Conservation (phyloP, 2,888 invertebrate species). For the Diarsia brunnea region DNA sequence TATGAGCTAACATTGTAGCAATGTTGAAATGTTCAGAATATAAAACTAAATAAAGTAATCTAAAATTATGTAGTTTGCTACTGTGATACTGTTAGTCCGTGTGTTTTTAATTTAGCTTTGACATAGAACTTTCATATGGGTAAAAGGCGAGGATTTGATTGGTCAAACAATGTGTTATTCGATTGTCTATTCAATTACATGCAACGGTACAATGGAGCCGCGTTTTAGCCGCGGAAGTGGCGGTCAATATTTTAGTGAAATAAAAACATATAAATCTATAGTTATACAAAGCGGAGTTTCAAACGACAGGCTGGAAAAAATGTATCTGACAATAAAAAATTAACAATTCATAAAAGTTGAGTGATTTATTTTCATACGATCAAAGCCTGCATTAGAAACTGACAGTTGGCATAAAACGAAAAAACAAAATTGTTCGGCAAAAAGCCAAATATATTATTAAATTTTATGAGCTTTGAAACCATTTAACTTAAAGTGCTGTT, state of each 20-base stretch:
- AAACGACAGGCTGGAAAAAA: not conserved
- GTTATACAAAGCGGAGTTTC: not conserved
- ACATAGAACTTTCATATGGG: not conserved
- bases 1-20: slow-evolving; percentile 22
- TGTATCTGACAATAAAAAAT: not conserved
- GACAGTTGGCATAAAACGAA: not conserved
- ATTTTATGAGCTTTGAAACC: not conserved
- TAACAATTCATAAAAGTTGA: not conserved
- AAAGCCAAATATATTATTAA: not conserved
- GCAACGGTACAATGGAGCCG: slow-evolving; percentile 12
- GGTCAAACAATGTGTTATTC: slow-evolving; percentile 42
- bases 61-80: slow-evolving; percentile 4
- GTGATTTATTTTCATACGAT: not conserved
- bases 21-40: not conserved
- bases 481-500: too few relatives aligned
- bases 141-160: slow-evolving; percentile 1
- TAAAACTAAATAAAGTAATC: not conserved
- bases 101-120: slow-evolving; percentile 13
- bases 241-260: not conserved
- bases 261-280: not conserved
- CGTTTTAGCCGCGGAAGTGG: not conserved
- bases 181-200: slow-evolving; percentile 21
- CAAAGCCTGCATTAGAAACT: not conserved
- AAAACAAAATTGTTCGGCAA: not conserved
- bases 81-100: not conserved